Base-by-base conservation (phyloP, 2,888 invertebrate species). In the Luffia ferchaultella region DNA sequence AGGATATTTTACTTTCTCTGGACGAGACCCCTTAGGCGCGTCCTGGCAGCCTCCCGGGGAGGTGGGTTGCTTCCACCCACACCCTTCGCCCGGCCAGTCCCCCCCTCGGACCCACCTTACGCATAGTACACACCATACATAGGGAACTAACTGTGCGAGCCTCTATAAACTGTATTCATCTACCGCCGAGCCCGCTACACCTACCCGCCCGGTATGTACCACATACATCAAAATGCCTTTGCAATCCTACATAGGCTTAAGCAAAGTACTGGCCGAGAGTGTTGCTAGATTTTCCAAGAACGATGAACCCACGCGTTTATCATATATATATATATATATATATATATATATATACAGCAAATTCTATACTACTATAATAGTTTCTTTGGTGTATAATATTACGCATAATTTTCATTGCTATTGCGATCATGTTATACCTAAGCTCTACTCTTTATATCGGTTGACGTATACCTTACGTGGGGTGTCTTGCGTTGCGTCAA, bases 1-100 rank as follows among this genome's bases (percentile, higher is more conserved):
- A 79, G 80, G 78, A 78, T 78, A 80, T 77, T 82, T 79, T 79
- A 79, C 80, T 83, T 82, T 83, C 78, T 76, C 82, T 82, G 80
- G 80, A 77, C 82, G 78, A 68, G 49, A 19, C 76, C 80, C 78
- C 75, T 75, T 63, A 70, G 76, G 78, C 79, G 75, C 68, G 68
- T 70, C 64, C 67, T 65, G 67, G 62, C 60, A 65, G 58, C 70
- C 71, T 60, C 70, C 66, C 62, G 56, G 57, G 49, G 42, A 7
- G 50, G 55, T 58, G 64, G 62, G 60, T 12, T 3, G 30, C 30
- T 3, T 12, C 30, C 30, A 7, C 47, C 20, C 42, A 41, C 44
- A 56, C 57, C 60, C 58, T 50, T 59, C 59, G 58, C 55, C 55
- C 63, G 51, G 54, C 52, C 52, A 64, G 57, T 64, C 65, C 65